A percentile compares a stretch with the other conserved stretches of the same genome.
Conservation (phyloP, 2,113 vertebrate species). For the Sakesphorus luctuosus region DNA sequence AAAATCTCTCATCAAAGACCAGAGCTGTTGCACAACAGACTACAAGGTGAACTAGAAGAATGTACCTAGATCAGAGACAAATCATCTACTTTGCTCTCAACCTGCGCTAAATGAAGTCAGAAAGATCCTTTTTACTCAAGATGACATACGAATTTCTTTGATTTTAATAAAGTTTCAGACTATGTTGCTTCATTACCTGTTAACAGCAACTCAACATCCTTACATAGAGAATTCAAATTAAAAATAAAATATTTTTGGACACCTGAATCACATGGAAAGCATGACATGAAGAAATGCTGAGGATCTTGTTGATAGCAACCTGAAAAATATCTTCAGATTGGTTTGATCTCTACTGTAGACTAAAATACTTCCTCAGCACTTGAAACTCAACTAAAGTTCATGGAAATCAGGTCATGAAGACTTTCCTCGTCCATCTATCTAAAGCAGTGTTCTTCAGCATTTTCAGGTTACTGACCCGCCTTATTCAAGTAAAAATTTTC, state of each 20-base stretch:
- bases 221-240: not conserved
- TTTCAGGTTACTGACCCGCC: slow-evolving; percentile 59
- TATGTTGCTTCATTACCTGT: not conserved
- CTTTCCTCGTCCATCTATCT: slow-evolving; percentile 52
- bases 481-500: slow-evolving; percentile 65
- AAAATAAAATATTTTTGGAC: not conserved
- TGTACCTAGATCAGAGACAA: not conserved
- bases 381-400: slow-evolving; percentile 50
- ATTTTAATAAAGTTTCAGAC: not conserved
- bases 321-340: not conserved
- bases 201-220: not conserved
- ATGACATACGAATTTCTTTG: not conserved
- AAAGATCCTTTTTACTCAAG: not conserved
- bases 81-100: not conserved
- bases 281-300: not conserved
- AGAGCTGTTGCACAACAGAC: not conserved
- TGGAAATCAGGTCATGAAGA: slow-evolving; percentile 52
- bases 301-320: not conserved
- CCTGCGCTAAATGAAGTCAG: not conserved
- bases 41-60: not conserved
- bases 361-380: slow-evolving; percentile 44
- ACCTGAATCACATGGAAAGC: not conserved
- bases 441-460: slow-evolving; percentile 45
- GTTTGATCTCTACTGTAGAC: not conserved
- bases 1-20: not conserved